Evolutionary conservation across 2,797 vertebrate species (phyloP).

Genomic region (Carapus acus): DNA sequence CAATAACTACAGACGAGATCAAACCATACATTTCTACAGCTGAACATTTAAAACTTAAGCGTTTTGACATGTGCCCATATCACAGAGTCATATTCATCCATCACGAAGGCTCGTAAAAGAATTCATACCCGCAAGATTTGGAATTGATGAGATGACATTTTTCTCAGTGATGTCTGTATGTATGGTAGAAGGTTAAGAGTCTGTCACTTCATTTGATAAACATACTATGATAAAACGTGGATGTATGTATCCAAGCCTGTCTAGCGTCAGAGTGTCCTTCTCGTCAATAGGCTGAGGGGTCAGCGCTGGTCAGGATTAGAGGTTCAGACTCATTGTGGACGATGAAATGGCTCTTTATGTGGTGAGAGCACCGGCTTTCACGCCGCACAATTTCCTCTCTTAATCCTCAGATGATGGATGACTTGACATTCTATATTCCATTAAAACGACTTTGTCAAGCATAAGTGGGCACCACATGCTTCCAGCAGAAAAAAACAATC

Average conservation of each 20-base stretch:
- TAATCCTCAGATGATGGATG: slow-evolving; percentile 50
- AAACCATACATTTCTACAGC: no score
- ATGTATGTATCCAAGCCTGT: slow-evolving; percentile 13
- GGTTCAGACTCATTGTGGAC: slow-evolving; percentile 18
- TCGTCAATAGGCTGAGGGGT: slow-evolving; percentile 30
- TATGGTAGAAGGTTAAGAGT: no score
- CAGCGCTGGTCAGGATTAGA: slow-evolving; percentile 44
- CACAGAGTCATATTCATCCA: no score
- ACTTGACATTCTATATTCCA: slow-evolving; percentile 45
- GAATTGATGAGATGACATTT: no score
- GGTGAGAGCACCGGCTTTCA: slow-evolving; percentile 34
- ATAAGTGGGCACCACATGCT: background rate
- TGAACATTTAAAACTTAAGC: no score
- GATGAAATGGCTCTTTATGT: slow-evolving; percentile 23
- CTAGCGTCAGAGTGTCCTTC: slow-evolving; percentile 6
- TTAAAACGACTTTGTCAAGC: slow-evolving; percentile 28
- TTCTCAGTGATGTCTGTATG: no score
- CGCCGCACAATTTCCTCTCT: slow-evolving; percentile 35
- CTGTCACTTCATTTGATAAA: no score
- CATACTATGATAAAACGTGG: background rate
- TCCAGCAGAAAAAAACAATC: slow-evolving; percentile 12
- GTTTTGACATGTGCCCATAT: no score
- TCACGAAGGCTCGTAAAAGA: no score
- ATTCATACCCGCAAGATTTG: no score
- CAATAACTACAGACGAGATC: no score